Evolutionary conservation across 2,888 invertebrate genomes (phyloP), one percentile per base, ranked within the genome.

Genomic region (Torymus auratus): DNA sequence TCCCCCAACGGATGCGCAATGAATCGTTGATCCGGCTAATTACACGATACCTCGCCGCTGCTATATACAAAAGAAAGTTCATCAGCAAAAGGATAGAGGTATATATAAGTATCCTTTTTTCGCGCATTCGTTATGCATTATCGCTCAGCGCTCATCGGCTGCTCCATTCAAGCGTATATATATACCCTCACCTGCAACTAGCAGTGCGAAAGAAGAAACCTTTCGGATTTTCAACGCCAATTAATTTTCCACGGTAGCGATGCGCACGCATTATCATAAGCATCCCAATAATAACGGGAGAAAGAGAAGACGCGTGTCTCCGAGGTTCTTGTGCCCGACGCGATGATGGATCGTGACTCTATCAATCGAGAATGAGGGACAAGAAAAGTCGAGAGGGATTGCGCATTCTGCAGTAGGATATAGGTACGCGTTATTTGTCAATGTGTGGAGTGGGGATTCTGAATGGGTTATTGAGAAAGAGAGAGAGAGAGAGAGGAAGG

Each of bases 331-430:
- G 61, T 15, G 2, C n/a, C 15, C n/a, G 17, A 13, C 56, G n/a
- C 12, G 60, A 75, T 71, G 68, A 78, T 78, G 50, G 77, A 78
- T 78, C 77, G 58, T 28, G 77, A 58, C 28, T 52, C 52, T 77
- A 70, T 71, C 77, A 71, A 77, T 60, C 69, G 74, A 23, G 41
- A 77, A 70, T 77, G 69, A 55, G 65, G 58, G 23, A 11, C n/a
- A 23, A 41, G 11, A 50, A 41, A 7, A 41, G 41, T 41, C 41
- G 41, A 41, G 41, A n/a, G 41, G 41, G 1, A 41, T 41, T 41
- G 41, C 41, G 41, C 41, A 41, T 41, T 41, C 7, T 41, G 41
- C 41, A 41, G 7, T 41, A 7, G 41, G 5, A 41, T 41, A 10
- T 41, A 7, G 7, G 41, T 7, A 64, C 28, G 61, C 23, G 58